Evolutionary conservation across 2,113 vertebrate genomes (phyloP).

Genomic region (Archilochus colubris): DNA sequence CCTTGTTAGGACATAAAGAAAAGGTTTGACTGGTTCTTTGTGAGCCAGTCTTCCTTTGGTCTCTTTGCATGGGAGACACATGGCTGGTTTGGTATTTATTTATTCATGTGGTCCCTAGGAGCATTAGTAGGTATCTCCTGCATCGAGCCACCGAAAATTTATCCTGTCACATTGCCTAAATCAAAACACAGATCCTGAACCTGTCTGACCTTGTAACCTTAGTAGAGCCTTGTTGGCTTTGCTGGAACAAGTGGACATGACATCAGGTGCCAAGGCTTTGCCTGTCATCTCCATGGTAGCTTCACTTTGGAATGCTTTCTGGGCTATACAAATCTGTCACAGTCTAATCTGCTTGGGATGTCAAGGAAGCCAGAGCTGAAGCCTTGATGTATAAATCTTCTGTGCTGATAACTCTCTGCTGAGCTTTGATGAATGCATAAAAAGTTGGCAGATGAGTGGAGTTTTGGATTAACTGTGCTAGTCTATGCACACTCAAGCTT

Average conservation of each 20-base stretch:
- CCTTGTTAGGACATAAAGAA: not conserved
- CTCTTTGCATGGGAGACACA: not conserved
- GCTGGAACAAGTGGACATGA: constrained; percentile 43
- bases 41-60: not conserved
- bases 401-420: constrained; percentile 52
- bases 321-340: constrained; percentile 57
- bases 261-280: constrained; percentile 28
- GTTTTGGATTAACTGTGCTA: constrained; percentile 71
- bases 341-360: constrained; percentile 58
- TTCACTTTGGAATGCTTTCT: constrained; percentile 30
- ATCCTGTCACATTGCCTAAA: constrained; percentile 13
- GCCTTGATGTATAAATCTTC: constrained; percentile 63
- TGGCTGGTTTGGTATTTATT: not conserved
- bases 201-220: constrained; percentile 11
- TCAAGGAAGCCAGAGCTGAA: constrained; percentile 52
- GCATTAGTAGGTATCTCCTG: not conserved
- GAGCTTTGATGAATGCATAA: constrained; percentile 71
- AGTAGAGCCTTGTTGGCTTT: constrained; percentile 26
- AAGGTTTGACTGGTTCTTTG: not conserved
- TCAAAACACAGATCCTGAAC: constrained; percentile 36
- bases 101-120: not conserved
- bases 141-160: not conserved
- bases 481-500: constrained; percentile 53
- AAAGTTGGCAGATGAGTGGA: constrained; percentile 55
- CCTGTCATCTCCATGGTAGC: constrained; percentile 31